Evolutionary conservation across 2,888 invertebrate genomes (phyloP), one percentile per base, ranked within the genome.

Genomic region (Orthosia cruda): DNA sequence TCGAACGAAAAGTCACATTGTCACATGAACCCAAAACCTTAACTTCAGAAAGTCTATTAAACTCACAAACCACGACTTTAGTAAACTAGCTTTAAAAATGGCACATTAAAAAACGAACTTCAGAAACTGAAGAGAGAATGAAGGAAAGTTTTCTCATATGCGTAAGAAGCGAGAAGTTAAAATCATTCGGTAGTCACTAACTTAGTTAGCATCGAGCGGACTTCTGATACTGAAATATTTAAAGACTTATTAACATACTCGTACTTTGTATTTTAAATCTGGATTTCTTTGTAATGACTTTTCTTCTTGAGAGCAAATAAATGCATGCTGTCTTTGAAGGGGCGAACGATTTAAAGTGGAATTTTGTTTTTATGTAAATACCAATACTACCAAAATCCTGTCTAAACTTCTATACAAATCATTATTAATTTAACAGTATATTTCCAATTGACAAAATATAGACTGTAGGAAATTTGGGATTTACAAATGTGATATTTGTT

Each of bases 61-160:
- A 77, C 20, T 76, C 26, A 15, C 26, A 9, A 77, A 45, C 70
- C 50, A 50, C 40, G 58, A 58, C 26, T 70, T 74, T 1, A 49
- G 20, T 26, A 18, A 64, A 57, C 40, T 80, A 61, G 45, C 26
- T 65, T n/a, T 80, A 47, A 54, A 69, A 49, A 57, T n/a, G 47
- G 20, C 32, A 59, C 58, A 61, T 81, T 52, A 77, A 59, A 75
- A 81, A 81, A 47, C 15, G 26, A 69, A 61, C 50, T 78, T 67
- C 1, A 49, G 15, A 68, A 69, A 47, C 47, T 45, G 55, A 52
- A 55, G 68, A 59, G 12, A 52, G 69, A 77, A 77, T 76, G 59
- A 52, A 77, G 40, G 50, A 26, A 80, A 80, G 49, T 80, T 82
- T 80, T 82, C 80, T 82, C 82, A 77, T 80, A 58, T 80, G n/a